These are phyloP conservation scores for Hycleus phaleratus DNA, from an alignment of 1,140 invertebrate genomes.

Conservation along the genomic window DNA sequence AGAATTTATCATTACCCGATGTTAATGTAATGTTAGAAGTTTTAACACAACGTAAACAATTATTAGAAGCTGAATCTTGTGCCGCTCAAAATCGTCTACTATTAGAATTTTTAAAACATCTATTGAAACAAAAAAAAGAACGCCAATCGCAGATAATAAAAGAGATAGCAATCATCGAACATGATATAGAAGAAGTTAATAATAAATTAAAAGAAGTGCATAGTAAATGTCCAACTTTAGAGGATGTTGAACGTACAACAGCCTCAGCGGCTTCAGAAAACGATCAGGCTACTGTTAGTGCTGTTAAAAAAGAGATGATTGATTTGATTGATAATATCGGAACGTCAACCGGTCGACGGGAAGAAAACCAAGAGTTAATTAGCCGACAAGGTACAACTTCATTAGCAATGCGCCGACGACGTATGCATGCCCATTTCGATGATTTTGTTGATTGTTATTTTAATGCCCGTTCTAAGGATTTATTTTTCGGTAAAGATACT, in stretches of 20 bases:
- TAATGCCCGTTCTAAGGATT: slow-evolving; percentile 62
- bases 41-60: slow-evolving; percentile 66
- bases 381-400: slow-evolving; percentile 34
- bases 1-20: slow-evolving; percentile 67
- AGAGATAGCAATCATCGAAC: slow-evolving; percentile 70
- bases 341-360: slow-evolving; percentile 27
- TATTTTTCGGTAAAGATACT: slow-evolving; percentile 50
- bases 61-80: slow-evolving; percentile 71
- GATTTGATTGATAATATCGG: slow-evolving; percentile 49
- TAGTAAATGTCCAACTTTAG: slow-evolving; percentile 44
- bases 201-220: slow-evolving; percentile 65
- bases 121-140: slow-evolving; percentile 67
- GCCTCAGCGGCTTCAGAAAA: slow-evolving; percentile 31
- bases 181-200: slow-evolving; percentile 67
- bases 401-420: slow-evolving; percentile 58
- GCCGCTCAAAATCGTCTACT: slow-evolving; percentile 71
- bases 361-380: slow-evolving; percentile 14
- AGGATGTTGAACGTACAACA: slow-evolving; percentile 40
- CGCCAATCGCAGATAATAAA: slow-evolving; percentile 58
- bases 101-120: slow-evolving; percentile 75
- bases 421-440: slow-evolving; percentile 82
- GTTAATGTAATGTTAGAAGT: slow-evolving; percentile 77
- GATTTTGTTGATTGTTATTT: slow-evolving; percentile 88
- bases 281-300: slow-evolving; percentile 40
- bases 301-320: slow-evolving; percentile 52